A percentile compares a stretch with the other conserved stretches of the same genome.
These are phyloP conservation scores for Scaptomyza cyrtandrae DNA, from an alignment of 2,888 invertebrate species.

Conservation along the genomic window DNA sequence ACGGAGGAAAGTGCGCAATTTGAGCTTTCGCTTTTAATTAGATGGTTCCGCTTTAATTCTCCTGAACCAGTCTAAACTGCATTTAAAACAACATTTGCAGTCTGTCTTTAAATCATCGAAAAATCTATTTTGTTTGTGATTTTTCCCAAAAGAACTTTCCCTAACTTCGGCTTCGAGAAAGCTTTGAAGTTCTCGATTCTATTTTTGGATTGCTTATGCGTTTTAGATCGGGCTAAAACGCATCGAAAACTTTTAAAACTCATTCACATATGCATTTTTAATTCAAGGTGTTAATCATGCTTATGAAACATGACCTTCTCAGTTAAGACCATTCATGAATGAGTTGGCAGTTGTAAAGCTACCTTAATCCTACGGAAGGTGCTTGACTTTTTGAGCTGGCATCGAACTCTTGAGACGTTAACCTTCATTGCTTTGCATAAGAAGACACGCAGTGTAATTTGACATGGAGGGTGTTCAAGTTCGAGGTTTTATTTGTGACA, in stretches of 20 bases:
- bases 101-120: no score
- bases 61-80: neutral
- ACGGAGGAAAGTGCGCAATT: neutral
- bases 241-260: no score
- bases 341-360: neutral
- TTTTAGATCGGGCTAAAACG: no score
- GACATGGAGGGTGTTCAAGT: conserved; percentile 62
- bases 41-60: neutral
- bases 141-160: no score
- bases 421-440: conserved; percentile 62
- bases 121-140: no score
- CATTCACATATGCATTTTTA: no score
- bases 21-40: conserved; percentile 3
- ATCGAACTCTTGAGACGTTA: conserved; percentile 35
- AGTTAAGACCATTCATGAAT: neutral
- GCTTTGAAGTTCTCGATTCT: no score
- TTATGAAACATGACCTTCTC: no score
- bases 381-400: conserved; percentile 20
- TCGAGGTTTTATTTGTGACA: conserved; percentile 68
- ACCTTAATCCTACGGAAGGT: neutral
- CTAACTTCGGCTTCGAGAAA: no score
- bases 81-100: no score
- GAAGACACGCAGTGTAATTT: conserved; percentile 48
- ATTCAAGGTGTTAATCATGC: no score
- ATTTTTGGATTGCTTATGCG: no score